Conservation (phyloP, 1,140 invertebrate species). For the Drosophila bocqueti region DNA sequence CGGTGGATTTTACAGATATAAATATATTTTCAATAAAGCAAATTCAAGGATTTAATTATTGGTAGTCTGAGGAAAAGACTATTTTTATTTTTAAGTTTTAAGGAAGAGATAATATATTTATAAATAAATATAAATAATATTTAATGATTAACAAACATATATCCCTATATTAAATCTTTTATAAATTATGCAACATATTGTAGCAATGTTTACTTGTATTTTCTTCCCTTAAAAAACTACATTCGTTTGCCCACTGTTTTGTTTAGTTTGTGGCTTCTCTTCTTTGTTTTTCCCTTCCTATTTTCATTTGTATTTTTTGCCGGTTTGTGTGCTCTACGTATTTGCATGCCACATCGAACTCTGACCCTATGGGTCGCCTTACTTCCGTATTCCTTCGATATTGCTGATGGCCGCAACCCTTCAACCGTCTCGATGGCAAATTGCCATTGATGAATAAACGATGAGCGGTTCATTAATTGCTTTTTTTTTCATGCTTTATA, state of each 20-base stretch:
- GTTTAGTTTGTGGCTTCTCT: neutral
- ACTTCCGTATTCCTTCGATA: constrained; percentile 9
- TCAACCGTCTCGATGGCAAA: constrained; percentile 18
- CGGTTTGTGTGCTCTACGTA: constrained; percentile 38
- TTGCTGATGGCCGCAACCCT: constrained; percentile 25
- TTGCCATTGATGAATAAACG: constrained; percentile 69
- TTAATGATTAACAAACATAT: neutral
- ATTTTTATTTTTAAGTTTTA: neutral
- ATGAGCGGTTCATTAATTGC: constrained; percentile 60
- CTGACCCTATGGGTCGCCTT: neutral
- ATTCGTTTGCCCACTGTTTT: neutral
- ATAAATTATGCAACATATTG: neutral
- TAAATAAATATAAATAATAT: too few relatives aligned
- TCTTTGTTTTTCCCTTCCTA: constrained; percentile 12
- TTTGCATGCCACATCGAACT: constrained; percentile 54
- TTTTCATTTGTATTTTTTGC: constrained; percentile 25
- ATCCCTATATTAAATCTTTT: neutral
- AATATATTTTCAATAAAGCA: too few relatives aligned
- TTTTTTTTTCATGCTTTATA: constrained; percentile 6
- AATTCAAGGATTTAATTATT: too few relatives aligned
- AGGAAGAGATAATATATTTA: too few relatives aligned
- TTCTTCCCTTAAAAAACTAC: neutral
- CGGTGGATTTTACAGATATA: too few relatives aligned
- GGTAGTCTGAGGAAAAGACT: too few relatives aligned
- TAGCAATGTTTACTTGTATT: neutral